Evolutionary conservation across 2,113 vertebrate genomes (phyloP), one percentile per base, ranked within the genome.

Genomic region (Tachysurus fulvidraco): DNA sequence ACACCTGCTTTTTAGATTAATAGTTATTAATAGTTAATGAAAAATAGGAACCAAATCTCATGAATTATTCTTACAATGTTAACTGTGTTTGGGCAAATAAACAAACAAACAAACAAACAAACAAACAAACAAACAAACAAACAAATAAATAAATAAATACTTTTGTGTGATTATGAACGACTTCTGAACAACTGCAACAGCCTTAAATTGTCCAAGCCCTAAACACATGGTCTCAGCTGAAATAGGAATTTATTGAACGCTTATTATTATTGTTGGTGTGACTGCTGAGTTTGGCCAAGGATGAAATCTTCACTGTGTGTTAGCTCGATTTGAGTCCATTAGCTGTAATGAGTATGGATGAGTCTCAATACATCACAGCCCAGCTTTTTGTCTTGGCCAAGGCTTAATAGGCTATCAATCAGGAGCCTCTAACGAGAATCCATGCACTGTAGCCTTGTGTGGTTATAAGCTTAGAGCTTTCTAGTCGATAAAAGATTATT

Each of bases 301-400:
- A 86, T 41, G 3, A 84, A 60, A 55, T 21, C 87, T 82, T 71
- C 50, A 59, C 65, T 54, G 41, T 14, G 30, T 69, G 41, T 82
- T 67, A 55, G 30, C 77, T 90, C 85, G 71, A 82, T 78, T 60
- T 78, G 62, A 50, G 73, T 90, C 87, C 84, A 90, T 90, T 65
- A 64, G 64, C 82, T 71, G 67, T 90, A 88, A 88, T 90, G 83
- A 86, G 85, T 57, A 84, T 76, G 84, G 83, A 90, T 88, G 85
- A 59, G 81, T 86, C 80, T 77, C 83, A 71, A 55, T 62, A 44
- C 60, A 83, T 88, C 69, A 69, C 3, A 52, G 77, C 23, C 80
- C 65, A 81, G 81, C 71, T 83, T 78, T 83, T 84, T 36, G 13
- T 74, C 80, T 57, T 54, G 83, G 62, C 60, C 23, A 30, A 59